phyloP scores from a whole-genome alignment of 2,797 vertebrate genomes.

The Xerus rutilus region DNA sequence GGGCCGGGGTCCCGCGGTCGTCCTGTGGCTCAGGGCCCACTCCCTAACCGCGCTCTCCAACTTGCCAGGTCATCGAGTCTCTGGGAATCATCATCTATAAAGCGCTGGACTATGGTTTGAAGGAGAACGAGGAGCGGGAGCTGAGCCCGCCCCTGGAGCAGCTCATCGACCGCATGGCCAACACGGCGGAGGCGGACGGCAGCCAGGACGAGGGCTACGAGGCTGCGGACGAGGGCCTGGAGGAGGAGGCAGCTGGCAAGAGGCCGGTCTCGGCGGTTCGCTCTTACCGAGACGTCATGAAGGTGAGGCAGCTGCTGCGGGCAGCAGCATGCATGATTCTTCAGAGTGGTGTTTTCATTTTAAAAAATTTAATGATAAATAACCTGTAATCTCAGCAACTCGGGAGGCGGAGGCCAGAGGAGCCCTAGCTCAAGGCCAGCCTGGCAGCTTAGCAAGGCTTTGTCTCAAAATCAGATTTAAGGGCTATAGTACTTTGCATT shows the following conservation, averaged over 20 bases:
- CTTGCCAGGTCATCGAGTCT: slow-evolving; percentile 94
- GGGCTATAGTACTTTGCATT: not conserved
- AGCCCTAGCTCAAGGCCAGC: too few relatives aligned
- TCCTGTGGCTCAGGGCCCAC: too few relatives aligned
- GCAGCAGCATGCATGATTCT: too few relatives aligned
- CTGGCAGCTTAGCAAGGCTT: too few relatives aligned
- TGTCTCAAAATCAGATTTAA: too few relatives aligned
- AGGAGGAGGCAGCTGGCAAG: slow-evolving; percentile 90
- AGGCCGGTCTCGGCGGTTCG: slow-evolving; percentile 87
- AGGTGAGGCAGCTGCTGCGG: slow-evolving; percentile 87
- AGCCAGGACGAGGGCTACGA: slow-evolving; percentile 97
- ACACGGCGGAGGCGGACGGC: slow-evolving; percentile 90
- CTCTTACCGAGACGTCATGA: slow-evolving; percentile 95
- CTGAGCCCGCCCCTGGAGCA: slow-evolving; percentile 97
- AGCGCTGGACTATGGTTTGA: slow-evolving; percentile 98
- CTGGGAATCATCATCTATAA: slow-evolving; percentile 99
- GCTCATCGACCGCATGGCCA: slow-evolving; percentile 98
- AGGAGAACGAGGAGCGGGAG: slow-evolving; percentile 98
- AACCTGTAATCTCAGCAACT: too few relatives aligned
- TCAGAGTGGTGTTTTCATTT: not conserved
- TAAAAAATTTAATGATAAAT: not conserved
- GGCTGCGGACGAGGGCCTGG: slow-evolving; percentile 94
- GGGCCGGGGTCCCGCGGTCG: too few relatives aligned
- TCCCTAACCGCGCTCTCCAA: slow-evolving; percentile 19
- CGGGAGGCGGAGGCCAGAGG: too few relatives aligned